Base-by-base conservation (phyloP, 2,113 vertebrate species). In the Micronycteris hirsuta region DNA sequence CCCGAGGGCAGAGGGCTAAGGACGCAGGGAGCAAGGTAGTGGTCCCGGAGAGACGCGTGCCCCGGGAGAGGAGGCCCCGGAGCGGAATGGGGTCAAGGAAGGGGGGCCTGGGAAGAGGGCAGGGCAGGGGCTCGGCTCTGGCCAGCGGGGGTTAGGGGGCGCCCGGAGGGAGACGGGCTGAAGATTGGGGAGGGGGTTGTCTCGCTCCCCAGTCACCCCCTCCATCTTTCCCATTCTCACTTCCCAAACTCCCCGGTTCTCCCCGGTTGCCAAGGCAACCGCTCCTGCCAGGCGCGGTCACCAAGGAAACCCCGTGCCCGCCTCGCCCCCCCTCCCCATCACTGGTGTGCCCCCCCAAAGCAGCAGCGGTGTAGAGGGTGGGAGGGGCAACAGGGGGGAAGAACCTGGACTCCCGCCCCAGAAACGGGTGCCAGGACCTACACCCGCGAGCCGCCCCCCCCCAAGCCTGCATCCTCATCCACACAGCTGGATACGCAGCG, bases 241-340 rank as follows among this genome's bases (percentile, higher is more conserved):
- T 96, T 97, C 97, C 97, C 95, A 96, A 97, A 97, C 96, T 97
- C 96, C 97, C 95, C 73, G 89, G 96, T 97, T 97, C 97, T 97
- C 95, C 93, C 92, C 36, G 88, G 97, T 97, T 97, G 93, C 97
- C 97, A 97, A 16, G 91, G 96, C 96, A 97, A 97, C 97, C 73
- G 97, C 97, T 97, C 97, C 94, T 97, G 97, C 97, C 97, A 97
- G 97, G 97, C 97, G 95, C 97, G 96, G 97, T 97, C 97, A 97
- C 97, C 97, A 97, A 97, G 97, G 97, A 97, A 97, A 97, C 97
- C 97, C 95, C 94, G 97, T 85, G 96, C 94, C 97, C 98, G 86
- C 96, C 96, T 98, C 97, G 93, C 95, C 96, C 97, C 97, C 97
- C 99, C 99, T 98, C 99, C 99, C 96, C 99, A 98, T 41, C 99